Conservation (phyloP, 2,797 vertebrate species). For the Carcharodon carcharias region DNA sequence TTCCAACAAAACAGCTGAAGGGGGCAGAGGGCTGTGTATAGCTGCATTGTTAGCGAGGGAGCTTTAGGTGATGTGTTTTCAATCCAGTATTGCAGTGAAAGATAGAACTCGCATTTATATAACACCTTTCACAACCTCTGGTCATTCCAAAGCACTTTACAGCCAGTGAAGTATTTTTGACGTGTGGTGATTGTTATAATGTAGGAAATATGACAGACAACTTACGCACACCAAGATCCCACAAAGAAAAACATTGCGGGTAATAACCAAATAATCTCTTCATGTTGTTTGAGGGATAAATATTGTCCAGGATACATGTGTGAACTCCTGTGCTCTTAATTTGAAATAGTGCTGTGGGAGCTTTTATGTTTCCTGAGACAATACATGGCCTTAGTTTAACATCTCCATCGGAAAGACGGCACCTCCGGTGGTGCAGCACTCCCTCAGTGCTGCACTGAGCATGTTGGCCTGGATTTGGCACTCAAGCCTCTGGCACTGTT, state of each 20-base stretch:
- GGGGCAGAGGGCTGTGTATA: too few species aligned
- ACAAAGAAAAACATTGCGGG: too few species aligned
- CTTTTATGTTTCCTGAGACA: not conserved
- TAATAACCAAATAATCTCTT: not conserved
- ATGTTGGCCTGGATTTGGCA: not conserved
- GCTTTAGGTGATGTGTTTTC: not conserved
- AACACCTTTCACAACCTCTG: not conserved
- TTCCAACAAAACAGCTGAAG: not conserved
- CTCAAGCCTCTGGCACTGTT: not conserved
- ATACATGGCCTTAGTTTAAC: not conserved
- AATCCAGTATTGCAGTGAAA: not conserved
- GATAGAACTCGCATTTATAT: not conserved
- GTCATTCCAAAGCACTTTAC: not conserved
- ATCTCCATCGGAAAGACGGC: not conserved
- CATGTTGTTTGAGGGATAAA: not conserved
- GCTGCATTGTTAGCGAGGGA: not conserved
- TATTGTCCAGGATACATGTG: not conserved
- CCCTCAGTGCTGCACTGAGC: not conserved
- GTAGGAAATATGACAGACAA: not conserved
- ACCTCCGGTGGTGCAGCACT: not conserved
- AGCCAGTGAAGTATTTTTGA: not conserved
- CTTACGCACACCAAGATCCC: not conserved
- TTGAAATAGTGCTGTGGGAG: not conserved
- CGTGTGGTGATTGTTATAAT: not conserved
- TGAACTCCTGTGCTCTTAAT: not conserved